Evolutionary conservation across 2,113 vertebrate species (phyloP).

Genomic region (Colistium nudipinnis): DNA sequence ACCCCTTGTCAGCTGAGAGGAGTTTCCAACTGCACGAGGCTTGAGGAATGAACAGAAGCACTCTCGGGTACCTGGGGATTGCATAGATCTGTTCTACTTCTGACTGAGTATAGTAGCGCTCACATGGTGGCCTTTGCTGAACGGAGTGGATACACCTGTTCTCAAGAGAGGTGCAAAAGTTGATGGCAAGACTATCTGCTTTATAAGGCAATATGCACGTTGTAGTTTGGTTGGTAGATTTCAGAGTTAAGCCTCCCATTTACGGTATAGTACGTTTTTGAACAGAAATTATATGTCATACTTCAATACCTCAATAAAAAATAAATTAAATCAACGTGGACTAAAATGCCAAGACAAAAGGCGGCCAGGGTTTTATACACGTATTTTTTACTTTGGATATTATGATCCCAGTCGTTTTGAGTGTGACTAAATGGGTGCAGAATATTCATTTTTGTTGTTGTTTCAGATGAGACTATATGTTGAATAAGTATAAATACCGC

Average conservation of each 20-base stretch:
- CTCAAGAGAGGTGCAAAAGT: slow-evolving; percentile 8
- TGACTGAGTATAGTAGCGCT: slow-evolving; percentile 19
- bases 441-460: background rate
- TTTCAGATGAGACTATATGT: slow-evolving; percentile 18
- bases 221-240: background rate
- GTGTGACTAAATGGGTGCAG: background rate
- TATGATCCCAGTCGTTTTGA: background rate
- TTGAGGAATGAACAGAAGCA: slow-evolving; percentile 35
- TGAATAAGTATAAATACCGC: slow-evolving; percentile 6
- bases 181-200: slow-evolving; percentile 13
- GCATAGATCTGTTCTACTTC: slow-evolving; percentile 27
- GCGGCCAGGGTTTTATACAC: background rate
- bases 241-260: background rate
- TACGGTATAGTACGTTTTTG: background rate
- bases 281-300: background rate
- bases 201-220: slow-evolving; percentile 32
- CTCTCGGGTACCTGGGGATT: slow-evolving; percentile 17
- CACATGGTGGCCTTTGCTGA: slow-evolving; percentile 4
- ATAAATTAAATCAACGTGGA: too few species aligned
- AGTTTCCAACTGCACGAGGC: slow-evolving; percentile 14
- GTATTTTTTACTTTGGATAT: background rate
- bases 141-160: slow-evolving; percentile 25
- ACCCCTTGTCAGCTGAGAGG: slow-evolving; percentile 40
- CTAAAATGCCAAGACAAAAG: background rate
- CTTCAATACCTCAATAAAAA: background rate